phyloP scores from a whole-genome alignment of 1,140 invertebrate genomes.

The Orius laevigatus region DNA sequence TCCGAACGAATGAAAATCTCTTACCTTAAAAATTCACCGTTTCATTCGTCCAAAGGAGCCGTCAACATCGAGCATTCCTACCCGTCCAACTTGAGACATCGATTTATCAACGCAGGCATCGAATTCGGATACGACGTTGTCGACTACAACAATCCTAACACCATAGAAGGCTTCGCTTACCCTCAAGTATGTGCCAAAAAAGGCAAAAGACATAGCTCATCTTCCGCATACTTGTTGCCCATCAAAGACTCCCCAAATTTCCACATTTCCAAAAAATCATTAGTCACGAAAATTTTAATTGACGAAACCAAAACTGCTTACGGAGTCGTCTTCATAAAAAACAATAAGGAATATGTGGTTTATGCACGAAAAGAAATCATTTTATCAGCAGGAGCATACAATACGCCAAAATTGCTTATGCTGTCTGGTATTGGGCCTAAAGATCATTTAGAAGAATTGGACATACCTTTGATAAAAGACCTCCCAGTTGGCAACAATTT shows the following conservation, averaged over 20 bases:
- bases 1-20: constrained; percentile 27
- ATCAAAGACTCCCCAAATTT: constrained; percentile 35
- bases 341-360: constrained; percentile 45
- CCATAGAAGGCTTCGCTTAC: constrained; percentile 28
- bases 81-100: constrained; percentile 22
- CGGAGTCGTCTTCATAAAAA: constrained; percentile 36
- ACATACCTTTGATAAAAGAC: constrained; percentile 55
- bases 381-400: constrained; percentile 63
- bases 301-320: constrained; percentile 35
- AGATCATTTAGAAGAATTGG: constrained; percentile 55
- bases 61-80: constrained; percentile 21
- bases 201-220: constrained; percentile 36
- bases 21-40: constrained; percentile 25
- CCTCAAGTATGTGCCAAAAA: constrained; percentile 25
- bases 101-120: constrained; percentile 33
- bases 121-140: constrained; percentile 33
- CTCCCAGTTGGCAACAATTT: constrained; percentile 66
- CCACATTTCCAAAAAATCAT: constrained; percentile 32
- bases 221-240: constrained; percentile 37
- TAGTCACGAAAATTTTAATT: constrained; percentile 37
- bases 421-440: constrained; percentile 46
- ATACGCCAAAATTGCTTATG: constrained; percentile 84
- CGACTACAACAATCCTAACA: constrained; percentile 32
- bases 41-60: constrained; percentile 23
- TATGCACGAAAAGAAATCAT: constrained; percentile 61